Base-by-base conservation (phyloP, 2,113 vertebrate species). In the Odobenus rosmarus region DNA sequence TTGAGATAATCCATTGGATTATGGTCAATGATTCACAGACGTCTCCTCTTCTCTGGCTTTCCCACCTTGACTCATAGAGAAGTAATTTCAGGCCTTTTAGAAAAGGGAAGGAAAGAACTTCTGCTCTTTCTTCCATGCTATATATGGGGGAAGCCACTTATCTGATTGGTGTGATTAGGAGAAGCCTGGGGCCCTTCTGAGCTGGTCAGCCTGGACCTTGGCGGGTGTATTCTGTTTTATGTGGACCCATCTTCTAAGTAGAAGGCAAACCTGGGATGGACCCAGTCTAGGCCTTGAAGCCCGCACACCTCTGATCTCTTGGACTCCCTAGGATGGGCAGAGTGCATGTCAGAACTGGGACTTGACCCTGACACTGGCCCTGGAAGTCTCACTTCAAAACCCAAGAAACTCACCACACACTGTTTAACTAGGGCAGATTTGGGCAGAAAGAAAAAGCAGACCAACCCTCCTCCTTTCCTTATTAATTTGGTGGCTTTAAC, bases 71-170 rank as follows among this genome's bases (percentile, higher is more conserved):
- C 36, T 90, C 71, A 39, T 0, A 42, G 62, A 64, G 84, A 85
- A 71, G 80, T 55, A 74, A 67, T n/a, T 26, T 26, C 23, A 59
- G 18, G 46, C 11, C 59, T 82, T 69, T 61, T 14, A 67, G 42
- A 74, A 76, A 69, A 81, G 51, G 33, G 1, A 1, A 84, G 49
- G 39, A 49, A 10, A 55, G 31, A 26, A 62, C 3, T 59, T 46
- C 24, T 23, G 18, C 24, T 31, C 1, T 67, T 61, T 93, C 19
- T 16, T 90, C 14, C 28, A 36, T 9, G 4, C 33, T n/a, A 24
- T 1, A 10, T 6, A 4, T 7, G 10, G 13, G 19, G 19, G 28
- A 24, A 36, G 1, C n/a, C 19, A 3, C 3, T 9, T 28, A 15
- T 1, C 33, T 69, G 49, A 67, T 1, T 64, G 82, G 4, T 24